Evolutionary conservation across 1,140 invertebrate species (phyloP).

Genomic region (Dendrolimus punctatus): DNA sequence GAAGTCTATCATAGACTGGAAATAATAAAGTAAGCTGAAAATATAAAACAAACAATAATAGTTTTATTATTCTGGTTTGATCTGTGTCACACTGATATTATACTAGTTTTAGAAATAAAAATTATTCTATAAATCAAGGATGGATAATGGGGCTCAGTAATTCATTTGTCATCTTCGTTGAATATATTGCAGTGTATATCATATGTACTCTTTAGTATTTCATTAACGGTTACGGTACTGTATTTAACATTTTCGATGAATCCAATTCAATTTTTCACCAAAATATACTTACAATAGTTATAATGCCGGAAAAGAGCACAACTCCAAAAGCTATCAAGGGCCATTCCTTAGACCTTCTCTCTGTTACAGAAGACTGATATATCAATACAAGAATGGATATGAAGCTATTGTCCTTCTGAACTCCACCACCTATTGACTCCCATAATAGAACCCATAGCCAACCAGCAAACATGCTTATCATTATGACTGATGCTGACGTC

Average conservation of each 20-base stretch:
- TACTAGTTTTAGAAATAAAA: neutral
- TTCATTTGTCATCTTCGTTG: too few relatives aligned
- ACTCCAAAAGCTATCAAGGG: constrained; percentile 42
- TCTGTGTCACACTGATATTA: too few relatives aligned
- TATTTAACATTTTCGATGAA: too few relatives aligned
- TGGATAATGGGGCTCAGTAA: neutral
- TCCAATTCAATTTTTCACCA: too few relatives aligned
- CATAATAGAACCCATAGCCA: constrained; percentile 59
- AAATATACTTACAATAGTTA: constrained; percentile 43
- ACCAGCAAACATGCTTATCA: constrained; percentile 44
- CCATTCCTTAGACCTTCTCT: constrained; percentile 46
- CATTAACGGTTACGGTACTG: too few relatives aligned
- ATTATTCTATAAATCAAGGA: neutral
- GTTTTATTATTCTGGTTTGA: too few relatives aligned
- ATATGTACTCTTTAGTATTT: too few relatives aligned
- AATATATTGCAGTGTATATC: too few relatives aligned
- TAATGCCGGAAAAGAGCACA: constrained; percentile 46
- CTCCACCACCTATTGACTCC: constrained; percentile 40
- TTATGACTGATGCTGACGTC: constrained; percentile 45
- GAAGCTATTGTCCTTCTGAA: constrained; percentile 42
- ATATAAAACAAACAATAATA: neutral
- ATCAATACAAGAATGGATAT: constrained; percentile 54
- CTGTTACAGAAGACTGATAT: constrained; percentile 55
- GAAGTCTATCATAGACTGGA: constrained; percentile 51
- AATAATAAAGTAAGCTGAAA: constrained; percentile 54